These are phyloP conservation scores for Pocillopora damicornis DNA, from an alignment of 64 coral and sea anemone genomes.

Conservation along the genomic window DNA sequence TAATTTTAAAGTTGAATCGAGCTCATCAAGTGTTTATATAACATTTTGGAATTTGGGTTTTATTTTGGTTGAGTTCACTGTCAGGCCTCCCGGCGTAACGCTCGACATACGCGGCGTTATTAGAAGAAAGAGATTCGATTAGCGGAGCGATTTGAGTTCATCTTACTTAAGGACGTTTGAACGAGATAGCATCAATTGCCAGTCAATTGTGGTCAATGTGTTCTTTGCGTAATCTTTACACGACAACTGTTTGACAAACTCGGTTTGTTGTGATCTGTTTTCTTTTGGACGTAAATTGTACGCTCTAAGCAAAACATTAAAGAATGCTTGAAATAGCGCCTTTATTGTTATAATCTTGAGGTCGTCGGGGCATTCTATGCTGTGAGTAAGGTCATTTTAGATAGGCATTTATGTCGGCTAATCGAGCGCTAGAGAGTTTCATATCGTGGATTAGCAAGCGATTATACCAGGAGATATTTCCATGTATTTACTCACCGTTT, in stretches of 20 bases:
- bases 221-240: not conserved
- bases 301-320: not conserved
- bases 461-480: constrained; percentile 27
- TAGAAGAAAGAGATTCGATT: not conserved
- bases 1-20: constrained; percentile 11
- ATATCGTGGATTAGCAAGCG: constrained; percentile 13
- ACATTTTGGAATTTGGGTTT: not conserved
- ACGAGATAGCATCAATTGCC: constrained; percentile 2
- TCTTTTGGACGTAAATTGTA: not conserved
- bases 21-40: constrained; percentile 2
- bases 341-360: constrained; percentile 23
- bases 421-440: constrained; percentile 19
- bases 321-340: constrained; percentile 33
- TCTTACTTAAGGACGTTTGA: not conserved
- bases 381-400: constrained; percentile 16
- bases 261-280: not conserved
- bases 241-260: not conserved
- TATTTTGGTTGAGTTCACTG: not conserved
- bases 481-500: not conserved
- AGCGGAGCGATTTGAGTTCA: constrained; percentile 10
- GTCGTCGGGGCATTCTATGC: constrained; percentile 19
- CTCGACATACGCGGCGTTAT: not conserved
- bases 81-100: not conserved
- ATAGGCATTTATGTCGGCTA: constrained; percentile 37
- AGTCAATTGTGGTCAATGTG: not conserved